A percentile compares a stretch with the other conserved stretches of the same genome.
Evolutionary conservation across 2,888 invertebrate genomes (phyloP).

Genomic region (Galerucella nymphaeae): DNA sequence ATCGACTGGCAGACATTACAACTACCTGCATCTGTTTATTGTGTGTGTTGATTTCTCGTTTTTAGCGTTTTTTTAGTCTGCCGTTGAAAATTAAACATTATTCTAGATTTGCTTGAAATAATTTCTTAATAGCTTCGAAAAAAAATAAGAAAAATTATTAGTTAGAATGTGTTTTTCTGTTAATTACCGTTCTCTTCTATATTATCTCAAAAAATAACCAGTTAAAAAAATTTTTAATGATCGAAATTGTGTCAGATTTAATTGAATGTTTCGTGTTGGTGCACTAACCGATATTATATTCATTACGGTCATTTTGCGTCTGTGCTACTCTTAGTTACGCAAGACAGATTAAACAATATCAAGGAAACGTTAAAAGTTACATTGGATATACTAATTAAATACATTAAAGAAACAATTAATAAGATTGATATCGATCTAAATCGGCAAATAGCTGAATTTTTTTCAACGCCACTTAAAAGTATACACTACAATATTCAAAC

Average conservation of each 20-base stretch:
- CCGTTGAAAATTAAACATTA: no score
- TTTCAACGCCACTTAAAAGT: no score
- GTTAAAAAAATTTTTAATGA: background rate
- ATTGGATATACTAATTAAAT: background rate
- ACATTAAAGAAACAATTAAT: constrained; percentile 6
- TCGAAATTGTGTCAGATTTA: background rate
- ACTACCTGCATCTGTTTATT: no score
- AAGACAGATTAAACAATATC: background rate
- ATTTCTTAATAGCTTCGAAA: no score
- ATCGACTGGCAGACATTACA: no score
- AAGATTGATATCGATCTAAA: background rate
- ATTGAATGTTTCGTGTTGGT: background rate
- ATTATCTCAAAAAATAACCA: background rate
- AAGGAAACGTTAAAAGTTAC: background rate
- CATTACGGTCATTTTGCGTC: background rate
- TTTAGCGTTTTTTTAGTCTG: no score
- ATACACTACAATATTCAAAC: no score
- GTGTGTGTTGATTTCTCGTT: no score
- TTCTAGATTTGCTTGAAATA: no score
- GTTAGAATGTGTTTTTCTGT: no score
- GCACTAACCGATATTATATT: background rate
- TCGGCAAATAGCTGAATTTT: no score
- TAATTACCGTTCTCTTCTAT: background rate
- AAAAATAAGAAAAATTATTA: no score
- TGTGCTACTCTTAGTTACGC: background rate